Evolutionary conservation across 2,888 invertebrate species (phyloP), one percentile per base, ranked within the genome.

Genomic region (Hartigia nigra): DNA sequence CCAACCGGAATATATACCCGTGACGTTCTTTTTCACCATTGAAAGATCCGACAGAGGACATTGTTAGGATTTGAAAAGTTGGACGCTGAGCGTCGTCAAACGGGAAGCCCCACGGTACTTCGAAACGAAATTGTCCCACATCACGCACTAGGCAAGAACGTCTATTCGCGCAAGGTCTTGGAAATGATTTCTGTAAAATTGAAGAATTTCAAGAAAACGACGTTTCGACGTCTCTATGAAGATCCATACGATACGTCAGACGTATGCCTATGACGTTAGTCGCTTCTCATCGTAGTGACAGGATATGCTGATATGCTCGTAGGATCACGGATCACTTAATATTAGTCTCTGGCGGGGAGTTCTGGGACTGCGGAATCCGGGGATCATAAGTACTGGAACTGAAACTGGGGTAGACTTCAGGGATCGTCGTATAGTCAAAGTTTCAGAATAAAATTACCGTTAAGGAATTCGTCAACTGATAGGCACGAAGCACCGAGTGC

Each of bases 371-470:
- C 32, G 72, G 72, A 31, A 72, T 12, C 72, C 72, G 70, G 31
- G 31, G 70, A 31, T 12, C 0, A 31, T 31, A 4, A 31, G 70
- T 31, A 39, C 2, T 55, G 55, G 23, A 9, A 55, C 55, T 23
- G 55, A 55, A 55, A 55, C 55, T 55, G 55, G 55, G 55, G 55
- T 55, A 9, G 55, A 55, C 55, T 55, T 23, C 23, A 55, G 55
- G 55, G 55, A 23, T 55, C 55, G 55, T 55, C 55, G 55, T 72
- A 23, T 80, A 81, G 81, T 81, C 82, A 78, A 85, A 83, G 81
- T 83, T 83, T 82, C 55, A 74, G 87, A 87, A 88, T 87, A 86
- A 87, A 88, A 87, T 88, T 87, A 87, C 86, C 84, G 87, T 88
- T 86, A 82, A 84, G 81, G 84, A 87, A 88, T 87, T 85, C 87